Evolutionary conservation across 2,888 invertebrate species (phyloP), one percentile per base, ranked within the genome.

Genomic region (Punctoribates punctum): DNA sequence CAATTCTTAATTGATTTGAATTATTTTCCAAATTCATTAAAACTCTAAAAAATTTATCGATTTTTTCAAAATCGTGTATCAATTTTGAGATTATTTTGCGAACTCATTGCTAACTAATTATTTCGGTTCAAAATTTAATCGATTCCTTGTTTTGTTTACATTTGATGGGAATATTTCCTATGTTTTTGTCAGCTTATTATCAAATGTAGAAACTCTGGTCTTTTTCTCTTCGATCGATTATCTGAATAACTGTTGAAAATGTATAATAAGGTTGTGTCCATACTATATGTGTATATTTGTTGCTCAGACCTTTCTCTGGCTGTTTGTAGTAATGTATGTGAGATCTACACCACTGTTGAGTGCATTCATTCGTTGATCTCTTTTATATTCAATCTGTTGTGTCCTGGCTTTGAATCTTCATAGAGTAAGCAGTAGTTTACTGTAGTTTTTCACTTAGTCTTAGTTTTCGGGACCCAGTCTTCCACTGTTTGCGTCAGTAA

Each of bases 261-360:
- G 4, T 34, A 3, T 34, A 34, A 34, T 34, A 34, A 34, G 3
- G 34, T 34, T 34, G 34, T 34, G 34, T 34, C 34, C 8, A 8
- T 34, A 34, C 34, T 34, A 8, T 34, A 5, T 34, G 34, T 34
- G 34, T 34, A 34, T 48, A 48, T 48, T 54, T 54, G 17, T 54
- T 17, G 17, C 20, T 54, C 20, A 20, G 20, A 54, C 20, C 34
- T 34, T 34, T 34, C 34, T 34, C 34, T 34, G 2, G 11, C 15
- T 48, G 13, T 17, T 48, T 54, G 20, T 54, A n/a, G 54, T 54
- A 1, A 8, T 54, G 17, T n/a, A n/a, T 17, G n/a, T 54, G 54
- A 20, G 29, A 60, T 60, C 60, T 60, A 60, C 60, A 60, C 60
- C 60, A 60, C 60, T 60, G 60, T 60, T 60, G 60, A 60, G 60